phyloP scores from a whole-genome alignment of 1,140 invertebrate species.

The Brachionus asplanchnoidis region DNA sequence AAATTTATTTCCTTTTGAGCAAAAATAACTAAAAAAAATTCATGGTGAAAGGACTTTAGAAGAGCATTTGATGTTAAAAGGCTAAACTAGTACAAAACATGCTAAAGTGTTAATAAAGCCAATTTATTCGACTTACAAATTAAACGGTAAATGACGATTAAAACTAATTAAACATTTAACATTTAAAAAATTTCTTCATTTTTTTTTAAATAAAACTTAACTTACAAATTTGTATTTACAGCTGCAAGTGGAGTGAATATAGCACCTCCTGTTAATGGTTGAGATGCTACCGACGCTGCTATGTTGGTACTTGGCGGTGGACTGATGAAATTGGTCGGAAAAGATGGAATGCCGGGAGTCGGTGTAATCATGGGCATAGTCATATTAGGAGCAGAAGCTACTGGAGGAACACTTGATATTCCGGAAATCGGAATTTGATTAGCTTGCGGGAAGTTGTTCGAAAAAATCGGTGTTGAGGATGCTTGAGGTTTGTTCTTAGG shows the following conservation, averaged over 20 bases:
- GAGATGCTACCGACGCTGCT: background rate
- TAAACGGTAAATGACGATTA: slow-evolving; percentile 8
- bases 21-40: background rate
- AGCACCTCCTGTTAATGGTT: background rate
- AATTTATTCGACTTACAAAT: background rate
- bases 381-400: background rate
- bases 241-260: slow-evolving; percentile 1
- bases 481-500: background rate
- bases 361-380: background rate
- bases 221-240: background rate
- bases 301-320: background rate
- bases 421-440: slow-evolving; percentile 16
- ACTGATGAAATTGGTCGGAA: background rate
- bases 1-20: background rate
- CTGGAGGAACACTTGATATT: background rate
- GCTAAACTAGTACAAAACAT: background rate
- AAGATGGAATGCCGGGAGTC: background rate
- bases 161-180: slow-evolving; percentile 4
- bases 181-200: background rate
- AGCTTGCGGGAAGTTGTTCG: slow-evolving; percentile 32
- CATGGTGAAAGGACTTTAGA: background rate
- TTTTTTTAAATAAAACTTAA: background rate
- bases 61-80: background rate
- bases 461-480: background rate
- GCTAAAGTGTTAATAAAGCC: background rate